Evolutionary conservation across 1,140 invertebrate genomes (phyloP).

Genomic region (Drosophila murphyi): DNA sequence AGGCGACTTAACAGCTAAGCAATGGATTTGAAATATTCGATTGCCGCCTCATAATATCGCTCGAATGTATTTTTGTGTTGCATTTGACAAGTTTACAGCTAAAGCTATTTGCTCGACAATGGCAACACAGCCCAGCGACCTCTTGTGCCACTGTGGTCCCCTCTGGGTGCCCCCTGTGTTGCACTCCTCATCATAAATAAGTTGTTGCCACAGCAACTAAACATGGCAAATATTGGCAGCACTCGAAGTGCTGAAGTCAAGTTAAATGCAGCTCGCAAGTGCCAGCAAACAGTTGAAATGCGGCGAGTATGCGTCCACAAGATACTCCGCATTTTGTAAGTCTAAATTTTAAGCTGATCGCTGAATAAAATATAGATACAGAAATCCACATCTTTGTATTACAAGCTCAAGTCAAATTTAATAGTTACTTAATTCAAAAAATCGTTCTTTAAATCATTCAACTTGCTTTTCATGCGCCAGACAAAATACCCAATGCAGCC

Average conservation of each 20-base stretch:
- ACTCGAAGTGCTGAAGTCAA: slow-evolving; percentile 44
- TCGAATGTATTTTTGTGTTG: slow-evolving; percentile 41
- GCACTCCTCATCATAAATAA: slow-evolving; percentile 52
- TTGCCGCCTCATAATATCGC: slow-evolving; percentile 29
- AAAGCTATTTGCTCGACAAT: slow-evolving; percentile 56
- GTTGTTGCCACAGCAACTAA: slow-evolving; percentile 59
- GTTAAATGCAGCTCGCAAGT: slow-evolving; percentile 40
- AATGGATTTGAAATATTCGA: slow-evolving; percentile 42
- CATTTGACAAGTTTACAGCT: slow-evolving; percentile 49
- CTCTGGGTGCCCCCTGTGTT: slow-evolving; percentile 7
- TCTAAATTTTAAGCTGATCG: background rate
- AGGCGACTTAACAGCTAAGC: slow-evolving; percentile 11
- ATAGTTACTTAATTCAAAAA: too few species aligned
- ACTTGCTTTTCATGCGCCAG: too few species aligned
- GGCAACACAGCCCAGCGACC: slow-evolving; percentile 3
- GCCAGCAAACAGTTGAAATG: background rate
- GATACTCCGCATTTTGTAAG: slow-evolving; percentile 14
- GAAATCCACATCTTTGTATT: too few species aligned
- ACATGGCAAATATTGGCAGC: slow-evolving; percentile 60
- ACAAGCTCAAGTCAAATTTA: too few species aligned
- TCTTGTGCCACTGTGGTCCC: background rate
- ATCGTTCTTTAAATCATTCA: too few species aligned
- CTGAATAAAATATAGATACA: too few species aligned
- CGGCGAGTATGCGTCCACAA: background rate
- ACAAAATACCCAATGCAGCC: slow-evolving; percentile 3